A percentile compares a stretch with the other conserved stretches of the same genome.
Evolutionary conservation across 2,113 vertebrate species (phyloP).

Genomic region (Channa maculata): DNA sequence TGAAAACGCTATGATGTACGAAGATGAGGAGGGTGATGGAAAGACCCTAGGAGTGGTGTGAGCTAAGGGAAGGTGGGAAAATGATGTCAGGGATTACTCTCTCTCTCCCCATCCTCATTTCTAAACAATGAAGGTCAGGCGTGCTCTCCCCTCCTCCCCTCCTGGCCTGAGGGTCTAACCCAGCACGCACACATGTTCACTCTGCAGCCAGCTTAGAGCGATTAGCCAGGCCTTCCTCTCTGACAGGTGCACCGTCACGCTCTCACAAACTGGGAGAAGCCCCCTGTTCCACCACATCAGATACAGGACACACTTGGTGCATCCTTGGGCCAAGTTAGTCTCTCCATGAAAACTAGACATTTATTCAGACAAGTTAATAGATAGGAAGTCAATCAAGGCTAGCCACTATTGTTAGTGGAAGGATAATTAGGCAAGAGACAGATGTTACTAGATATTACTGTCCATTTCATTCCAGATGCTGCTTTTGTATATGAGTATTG

Average conservation of each 20-base stretch:
- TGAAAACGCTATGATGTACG: constrained; percentile 34
- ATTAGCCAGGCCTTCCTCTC: constrained; percentile 70
- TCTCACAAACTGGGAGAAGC: constrained; percentile 28
- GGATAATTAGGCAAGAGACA: neutral
- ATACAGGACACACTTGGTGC: constrained; percentile 21
- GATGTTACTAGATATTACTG: constrained; percentile 26
- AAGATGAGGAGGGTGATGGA: constrained; percentile 48
- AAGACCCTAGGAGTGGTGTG: constrained; percentile 59
- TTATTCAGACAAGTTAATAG: neutral
- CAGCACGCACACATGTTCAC: constrained; percentile 42
- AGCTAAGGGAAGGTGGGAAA: constrained; percentile 34
- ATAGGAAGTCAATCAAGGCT: neutral
- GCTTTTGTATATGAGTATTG: constrained; percentile 42
- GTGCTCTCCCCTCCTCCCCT: constrained; percentile 4
- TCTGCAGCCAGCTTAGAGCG: constrained; percentile 56
- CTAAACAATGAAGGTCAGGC: constrained; percentile 52
- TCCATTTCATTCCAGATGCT: constrained; percentile 32
- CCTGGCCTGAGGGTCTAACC: constrained; percentile 37
- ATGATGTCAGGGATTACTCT: constrained; percentile 34
- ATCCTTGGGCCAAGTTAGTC: constrained; percentile 11
- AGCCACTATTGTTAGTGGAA: neutral
- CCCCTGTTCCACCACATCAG: constrained; percentile 5
- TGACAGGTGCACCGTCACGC: constrained; percentile 75
- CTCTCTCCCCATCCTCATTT: constrained; percentile 32
- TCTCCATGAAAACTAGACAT: neutral